A percentile compares a stretch with the other conserved stretches of the same genome.
Conservation (phyloP, 2,113 vertebrate genomes). For the Nannospalax galili region DNA sequence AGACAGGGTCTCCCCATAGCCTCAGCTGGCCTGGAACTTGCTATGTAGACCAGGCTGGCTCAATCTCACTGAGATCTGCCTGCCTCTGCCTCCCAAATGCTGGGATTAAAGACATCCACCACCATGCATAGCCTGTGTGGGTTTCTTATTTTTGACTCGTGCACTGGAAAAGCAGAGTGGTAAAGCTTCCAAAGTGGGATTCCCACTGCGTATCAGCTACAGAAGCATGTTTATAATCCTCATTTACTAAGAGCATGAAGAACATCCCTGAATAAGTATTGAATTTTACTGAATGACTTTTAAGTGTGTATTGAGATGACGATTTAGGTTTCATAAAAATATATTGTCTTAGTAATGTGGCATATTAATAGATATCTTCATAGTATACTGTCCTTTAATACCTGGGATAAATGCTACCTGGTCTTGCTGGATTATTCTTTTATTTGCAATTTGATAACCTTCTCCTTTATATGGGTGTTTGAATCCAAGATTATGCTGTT, state of each 20-base stretch:
- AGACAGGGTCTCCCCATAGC: too few species aligned
- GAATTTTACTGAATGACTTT: slow-evolving; percentile 72
- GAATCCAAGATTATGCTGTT: slow-evolving; percentile 56
- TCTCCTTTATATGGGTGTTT: slow-evolving; percentile 65
- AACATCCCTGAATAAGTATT: slow-evolving; percentile 40
- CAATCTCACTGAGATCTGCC: too few species aligned
- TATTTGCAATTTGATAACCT: slow-evolving; percentile 75
- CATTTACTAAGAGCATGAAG: slow-evolving; percentile 70
- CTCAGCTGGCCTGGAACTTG: too few species aligned
- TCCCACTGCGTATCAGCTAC: background rate
- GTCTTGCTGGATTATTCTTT: slow-evolving; percentile 71
- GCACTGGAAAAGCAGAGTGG: slow-evolving; percentile 15
- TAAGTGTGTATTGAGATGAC: slow-evolving; percentile 62
- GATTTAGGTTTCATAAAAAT: slow-evolving; percentile 78
- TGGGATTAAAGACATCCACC: too few species aligned
- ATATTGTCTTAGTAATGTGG: slow-evolving; percentile 67
- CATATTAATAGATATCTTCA: slow-evolving; percentile 71
- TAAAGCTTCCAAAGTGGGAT: slow-evolving; percentile 10
- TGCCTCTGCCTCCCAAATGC: too few species aligned
- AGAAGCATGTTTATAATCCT: slow-evolving; percentile 47
- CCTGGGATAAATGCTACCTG: slow-evolving; percentile 60
- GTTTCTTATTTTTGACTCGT: background rate
- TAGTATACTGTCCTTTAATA: slow-evolving; percentile 68
- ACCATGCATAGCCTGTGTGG: background rate
- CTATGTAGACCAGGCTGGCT: too few species aligned